A percentile compares a stretch with the other conserved stretches of the same genome.
These are phyloP conservation scores for Nyctereutes procyonoides DNA, from an alignment of 2,113 vertebrate genomes.

Conservation along the genomic window DNA sequence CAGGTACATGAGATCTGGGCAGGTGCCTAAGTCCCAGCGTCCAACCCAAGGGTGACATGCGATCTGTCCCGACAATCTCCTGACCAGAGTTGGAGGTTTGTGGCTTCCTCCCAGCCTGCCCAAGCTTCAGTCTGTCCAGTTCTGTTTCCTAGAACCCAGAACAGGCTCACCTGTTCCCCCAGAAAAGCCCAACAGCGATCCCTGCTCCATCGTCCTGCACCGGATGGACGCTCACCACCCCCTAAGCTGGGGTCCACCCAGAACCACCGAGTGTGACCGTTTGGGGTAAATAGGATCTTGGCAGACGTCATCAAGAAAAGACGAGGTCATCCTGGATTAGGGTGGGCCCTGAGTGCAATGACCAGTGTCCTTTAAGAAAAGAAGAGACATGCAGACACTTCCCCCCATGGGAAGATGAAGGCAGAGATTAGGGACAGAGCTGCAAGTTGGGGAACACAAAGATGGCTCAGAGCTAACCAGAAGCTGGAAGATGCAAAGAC, in stretches of 20 bases:
- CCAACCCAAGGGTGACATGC: neutral
- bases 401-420: neutral
- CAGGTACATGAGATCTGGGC: neutral
- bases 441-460: neutral
- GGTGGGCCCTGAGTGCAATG: neutral
- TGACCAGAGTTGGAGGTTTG: neutral
- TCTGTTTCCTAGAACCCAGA: neutral
- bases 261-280: neutral
- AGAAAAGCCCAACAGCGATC: neutral
- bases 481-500: neutral
- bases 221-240: neutral
- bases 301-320: neutral
- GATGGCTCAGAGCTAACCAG: neutral
- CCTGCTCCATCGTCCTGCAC: too few species aligned
- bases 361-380: neutral
- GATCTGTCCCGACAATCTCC: neutral
- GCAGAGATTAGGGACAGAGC: neutral
- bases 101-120: neutral
- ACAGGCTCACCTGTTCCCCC: neutral
- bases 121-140: neutral
- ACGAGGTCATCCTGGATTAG: neutral
- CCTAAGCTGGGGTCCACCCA: neutral
- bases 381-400: neutral
- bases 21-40: neutral
- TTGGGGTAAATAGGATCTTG: neutral